Conservation (phyloP, 2,888 invertebrate genomes). For the Pterobdella sp. region DNA sequence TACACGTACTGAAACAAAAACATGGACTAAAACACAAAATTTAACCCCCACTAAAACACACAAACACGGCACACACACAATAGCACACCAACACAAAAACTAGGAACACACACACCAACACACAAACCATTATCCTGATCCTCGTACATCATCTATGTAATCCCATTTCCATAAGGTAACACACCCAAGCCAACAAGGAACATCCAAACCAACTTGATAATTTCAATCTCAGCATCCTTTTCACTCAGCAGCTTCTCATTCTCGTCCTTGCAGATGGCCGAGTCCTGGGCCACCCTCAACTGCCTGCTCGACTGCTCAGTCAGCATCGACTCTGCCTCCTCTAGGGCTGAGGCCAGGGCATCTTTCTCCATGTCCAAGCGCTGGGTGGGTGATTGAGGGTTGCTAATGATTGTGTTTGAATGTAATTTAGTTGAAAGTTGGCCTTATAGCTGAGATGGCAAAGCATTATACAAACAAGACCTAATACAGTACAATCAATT, state of each 20-base stretch:
- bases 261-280: background rate
- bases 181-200: background rate
- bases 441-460: too few species aligned
- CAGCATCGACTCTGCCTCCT: conserved; percentile 95
- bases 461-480: too few species aligned
- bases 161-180: background rate
- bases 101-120: background rate
- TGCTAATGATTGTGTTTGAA: too few species aligned
- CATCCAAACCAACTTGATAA: conserved; percentile 5
- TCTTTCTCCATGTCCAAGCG: conserved; percentile 62
- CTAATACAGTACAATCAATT: too few species aligned
- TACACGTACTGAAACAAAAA: background rate
- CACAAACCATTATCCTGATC: background rate
- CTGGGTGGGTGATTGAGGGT: background rate
- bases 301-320: conserved; percentile 68
- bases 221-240: conserved; percentile 24
- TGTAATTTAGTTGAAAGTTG: too few species aligned
- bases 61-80: background rate
- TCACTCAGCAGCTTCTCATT: conserved; percentile 14
- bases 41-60: background rate
- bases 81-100: background rate
- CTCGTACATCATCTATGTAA: background rate
- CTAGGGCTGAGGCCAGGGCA: conserved; percentile 94
- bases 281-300: conserved; percentile 5
- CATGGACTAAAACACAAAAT: background rate